Evolutionary conservation across 2,797 vertebrate species (phyloP).

Genomic region (Anisognathus igniventris): DNA sequence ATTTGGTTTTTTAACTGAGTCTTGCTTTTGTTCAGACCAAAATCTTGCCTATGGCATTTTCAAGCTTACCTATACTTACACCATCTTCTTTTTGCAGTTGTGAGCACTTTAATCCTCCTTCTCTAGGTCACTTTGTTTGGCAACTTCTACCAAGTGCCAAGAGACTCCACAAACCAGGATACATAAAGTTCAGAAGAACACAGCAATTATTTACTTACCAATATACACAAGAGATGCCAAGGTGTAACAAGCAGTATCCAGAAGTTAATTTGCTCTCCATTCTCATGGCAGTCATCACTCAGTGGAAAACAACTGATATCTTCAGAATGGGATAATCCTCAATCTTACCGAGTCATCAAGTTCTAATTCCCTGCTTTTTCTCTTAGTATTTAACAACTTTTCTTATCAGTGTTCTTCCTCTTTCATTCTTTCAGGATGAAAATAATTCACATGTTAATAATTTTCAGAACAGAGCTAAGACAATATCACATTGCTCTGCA

Average conservation of each 20-base stretch:
- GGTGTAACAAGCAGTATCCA: neutral
- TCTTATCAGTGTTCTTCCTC: neutral
- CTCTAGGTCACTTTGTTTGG: neutral
- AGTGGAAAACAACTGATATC: neutral
- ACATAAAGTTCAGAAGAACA: neutral
- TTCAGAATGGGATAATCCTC: neutral
- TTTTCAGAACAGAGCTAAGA: neutral
- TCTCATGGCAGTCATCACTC: fast-evolving
- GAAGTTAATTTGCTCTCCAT: neutral
- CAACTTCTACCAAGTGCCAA: neutral
- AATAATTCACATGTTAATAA: neutral
- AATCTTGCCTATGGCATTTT: neutral
- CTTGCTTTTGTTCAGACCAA: neutral
- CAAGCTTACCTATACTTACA: neutral
- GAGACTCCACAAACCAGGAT: neutral
- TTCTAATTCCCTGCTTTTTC: neutral
- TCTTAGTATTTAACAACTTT: neutral
- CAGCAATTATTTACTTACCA: neutral
- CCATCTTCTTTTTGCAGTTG: neutral
- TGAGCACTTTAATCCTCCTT: neutral
- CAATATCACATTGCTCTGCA: neutral
- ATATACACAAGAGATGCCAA: neutral
- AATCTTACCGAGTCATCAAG: fast-evolving
- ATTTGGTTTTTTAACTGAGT: neutral
- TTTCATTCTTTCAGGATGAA: neutral